Evolutionary conservation across 2,888 invertebrate species (phyloP), one percentile per base, ranked within the genome.

Genomic region (Pycnomerus fuliginosus): DNA sequence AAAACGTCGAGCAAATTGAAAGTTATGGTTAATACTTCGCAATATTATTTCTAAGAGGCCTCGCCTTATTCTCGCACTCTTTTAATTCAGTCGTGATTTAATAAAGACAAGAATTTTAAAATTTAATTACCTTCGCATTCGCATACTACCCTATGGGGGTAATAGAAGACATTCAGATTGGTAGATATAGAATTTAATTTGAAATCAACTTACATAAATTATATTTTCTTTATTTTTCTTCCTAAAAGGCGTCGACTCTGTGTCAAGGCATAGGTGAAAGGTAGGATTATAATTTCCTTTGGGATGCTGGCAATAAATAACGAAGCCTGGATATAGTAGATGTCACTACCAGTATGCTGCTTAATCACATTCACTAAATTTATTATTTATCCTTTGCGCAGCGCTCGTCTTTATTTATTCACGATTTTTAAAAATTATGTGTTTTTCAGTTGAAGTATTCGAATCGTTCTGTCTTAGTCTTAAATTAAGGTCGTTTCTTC

Each of bases 221-320:
- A 55, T 50, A 64, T 65, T 65, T 65, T 64, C 62, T 64, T 62
- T 58, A 46, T 53, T 56, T 56, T 59, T 58, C 58, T 60, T 60
- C 53, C 47, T 48, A 52, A 58, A 52, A 50, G 49, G 36, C 39
- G 43, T 42, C 43, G 47, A 48, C 43, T 44, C 28, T 20, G 32
- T 48, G 48, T 48, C 49, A 49, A 44, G 4, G 38, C 49, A 49
- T 49, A 49, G 44, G 44, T 48, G 44, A 48, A 45, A 49, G 41
- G 58, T 60, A 56, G 64, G 67, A 67, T 69, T 69, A 69, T 71
- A 71, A 71, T 71, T 71, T 71, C 71, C 71, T 70, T 52, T 61
- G 71, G 71, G 70, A 71, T 52, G 52, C 48, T 52, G 46, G 46
- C 54, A 51, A 46, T 44, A 55, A 60, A 55, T 50, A 60, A 58